Percentiles rank a stretch among this genome's conserved stretches.
phyloP scores from a whole-genome alignment of 2,797 vertebrate species.

The Chrosomus eos region DNA sequence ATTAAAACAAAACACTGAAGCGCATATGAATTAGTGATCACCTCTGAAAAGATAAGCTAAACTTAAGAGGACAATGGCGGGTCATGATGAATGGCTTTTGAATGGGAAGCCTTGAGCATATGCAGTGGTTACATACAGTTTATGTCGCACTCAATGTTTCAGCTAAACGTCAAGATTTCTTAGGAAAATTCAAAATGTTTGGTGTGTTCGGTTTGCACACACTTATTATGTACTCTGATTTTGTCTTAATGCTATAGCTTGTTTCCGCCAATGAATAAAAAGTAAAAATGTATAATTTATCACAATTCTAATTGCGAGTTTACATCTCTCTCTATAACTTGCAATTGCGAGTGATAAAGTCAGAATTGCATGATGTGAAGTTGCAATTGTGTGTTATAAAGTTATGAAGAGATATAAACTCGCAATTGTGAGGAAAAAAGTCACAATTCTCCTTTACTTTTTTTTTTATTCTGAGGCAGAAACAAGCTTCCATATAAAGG shows the following conservation, averaged over 20 bases:
- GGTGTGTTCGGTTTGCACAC: too few species aligned
- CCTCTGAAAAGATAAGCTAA: slow-evolving; percentile 29
- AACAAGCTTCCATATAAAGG: neutral
- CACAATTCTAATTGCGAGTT: too few species aligned
- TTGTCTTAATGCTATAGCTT: neutral
- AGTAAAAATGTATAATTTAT: too few species aligned
- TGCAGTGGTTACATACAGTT: neutral
- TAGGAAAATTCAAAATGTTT: neutral
- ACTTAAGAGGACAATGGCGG: neutral
- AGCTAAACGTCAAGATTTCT: neutral
- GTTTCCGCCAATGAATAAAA: too few species aligned
- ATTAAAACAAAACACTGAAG: slow-evolving; percentile 62
- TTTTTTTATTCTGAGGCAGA: too few species aligned
- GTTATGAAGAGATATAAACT: too few species aligned
- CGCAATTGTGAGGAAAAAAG: too few species aligned
- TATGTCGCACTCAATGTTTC: neutral
- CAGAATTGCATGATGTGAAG: too few species aligned
- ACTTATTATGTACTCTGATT: neutral
- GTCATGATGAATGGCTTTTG: neutral
- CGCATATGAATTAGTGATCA: slow-evolving; percentile 66
- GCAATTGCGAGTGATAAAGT: too few species aligned
- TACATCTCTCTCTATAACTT: too few species aligned
- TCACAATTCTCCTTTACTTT: too few species aligned
- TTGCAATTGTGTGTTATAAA: too few species aligned
- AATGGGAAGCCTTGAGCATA: slow-evolving; percentile 1